These are phyloP conservation scores for Drosophila nebulosa DNA, from an alignment of 1,140 invertebrate genomes.

Conservation along the genomic window DNA sequence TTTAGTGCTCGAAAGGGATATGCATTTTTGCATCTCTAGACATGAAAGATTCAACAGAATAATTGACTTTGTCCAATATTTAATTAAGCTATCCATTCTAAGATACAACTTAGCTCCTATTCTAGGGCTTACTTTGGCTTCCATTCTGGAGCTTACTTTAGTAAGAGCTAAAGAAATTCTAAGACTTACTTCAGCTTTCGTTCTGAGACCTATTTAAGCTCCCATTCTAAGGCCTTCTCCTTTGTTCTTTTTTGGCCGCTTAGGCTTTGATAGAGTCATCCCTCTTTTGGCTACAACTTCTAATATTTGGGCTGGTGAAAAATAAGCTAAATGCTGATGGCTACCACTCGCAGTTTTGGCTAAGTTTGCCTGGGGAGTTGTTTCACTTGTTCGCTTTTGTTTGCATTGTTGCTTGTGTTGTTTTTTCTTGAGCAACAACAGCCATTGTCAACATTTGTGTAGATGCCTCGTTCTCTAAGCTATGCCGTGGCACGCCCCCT, in stretches of 20 bases:
- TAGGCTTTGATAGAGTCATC: background rate
- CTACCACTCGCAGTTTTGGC: background rate
- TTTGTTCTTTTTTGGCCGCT: slow-evolving; percentile 4
- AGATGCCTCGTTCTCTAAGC: slow-evolving; percentile 10
- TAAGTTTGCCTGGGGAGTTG: background rate
- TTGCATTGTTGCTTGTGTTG: background rate
- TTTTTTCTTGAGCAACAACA: background rate
- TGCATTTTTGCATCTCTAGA: too few relatives aligned
- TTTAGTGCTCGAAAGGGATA: too few relatives aligned
- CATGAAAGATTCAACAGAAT: too few relatives aligned
- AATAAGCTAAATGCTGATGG: background rate
- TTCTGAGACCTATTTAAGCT: background rate
- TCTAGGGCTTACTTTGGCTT: too few relatives aligned
- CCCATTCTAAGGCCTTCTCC: slow-evolving; percentile 25
- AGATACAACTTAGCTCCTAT: too few relatives aligned
- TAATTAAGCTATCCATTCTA: too few relatives aligned
- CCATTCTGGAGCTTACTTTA: too few relatives aligned
- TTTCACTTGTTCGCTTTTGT: background rate
- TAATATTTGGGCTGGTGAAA: background rate
- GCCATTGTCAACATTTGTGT: slow-evolving; percentile 47
- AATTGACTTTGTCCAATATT: too few relatives aligned
- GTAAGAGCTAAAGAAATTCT: too few relatives aligned
- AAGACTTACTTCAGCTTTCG: too few relatives aligned
- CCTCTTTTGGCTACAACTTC: background rate
- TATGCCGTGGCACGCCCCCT: background rate